A percentile compares a stretch with the other conserved stretches of the same genome.
These are phyloP conservation scores for Drosophila borborema DNA, from an alignment of 2,888 invertebrate genomes.

Conservation along the genomic window DNA sequence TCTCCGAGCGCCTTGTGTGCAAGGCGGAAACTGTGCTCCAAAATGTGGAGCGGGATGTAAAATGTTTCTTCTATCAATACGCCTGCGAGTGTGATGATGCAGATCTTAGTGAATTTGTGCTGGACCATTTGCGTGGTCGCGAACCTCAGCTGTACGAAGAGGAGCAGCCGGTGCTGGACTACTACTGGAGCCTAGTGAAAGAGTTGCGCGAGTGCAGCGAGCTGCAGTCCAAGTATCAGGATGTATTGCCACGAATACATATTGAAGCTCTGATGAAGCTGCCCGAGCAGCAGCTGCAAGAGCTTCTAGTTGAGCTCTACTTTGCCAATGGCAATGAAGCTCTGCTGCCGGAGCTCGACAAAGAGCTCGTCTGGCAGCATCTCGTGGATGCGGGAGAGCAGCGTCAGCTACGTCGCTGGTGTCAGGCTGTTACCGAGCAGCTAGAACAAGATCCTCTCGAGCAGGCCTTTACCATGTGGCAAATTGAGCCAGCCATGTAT, in stretches of 20 bases:
- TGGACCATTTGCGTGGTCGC: conserved; percentile 88
- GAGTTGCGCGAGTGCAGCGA: conserved; percentile 69
- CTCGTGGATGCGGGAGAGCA: conserved; percentile 72
- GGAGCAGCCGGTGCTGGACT: conserved; percentile 72
- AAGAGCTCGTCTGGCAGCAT: conserved; percentile 81
- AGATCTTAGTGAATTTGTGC: conserved; percentile 88
- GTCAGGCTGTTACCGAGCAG: conserved; percentile 16
- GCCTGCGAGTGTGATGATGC: conserved; percentile 87
- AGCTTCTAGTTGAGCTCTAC: conserved; percentile 81
- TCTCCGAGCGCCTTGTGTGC: conserved; percentile 82
- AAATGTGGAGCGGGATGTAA: conserved; percentile 82
- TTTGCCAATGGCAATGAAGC: conserved; percentile 82
- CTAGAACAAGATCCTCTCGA: conserved; percentile 51
- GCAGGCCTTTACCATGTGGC: conserved; percentile 74
- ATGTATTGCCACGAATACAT: conserved; percentile 73
- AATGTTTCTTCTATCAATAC: conserved; percentile 84
- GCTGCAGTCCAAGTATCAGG: conserved; percentile 41
- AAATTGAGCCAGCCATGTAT: conserved; percentile 82
- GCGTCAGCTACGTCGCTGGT: conserved; percentile 79
- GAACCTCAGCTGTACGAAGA: conserved; percentile 81
- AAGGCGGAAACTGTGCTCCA: conserved; percentile 81
- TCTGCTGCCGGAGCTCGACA: conserved; percentile 82
- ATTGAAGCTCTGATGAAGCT: conserved; percentile 82
- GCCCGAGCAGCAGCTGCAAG: conserved; percentile 75
- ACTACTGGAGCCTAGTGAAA: conserved; percentile 80